Conservation (phyloP, 2,113 vertebrate species). For the Dicaeum eximium region DNA sequence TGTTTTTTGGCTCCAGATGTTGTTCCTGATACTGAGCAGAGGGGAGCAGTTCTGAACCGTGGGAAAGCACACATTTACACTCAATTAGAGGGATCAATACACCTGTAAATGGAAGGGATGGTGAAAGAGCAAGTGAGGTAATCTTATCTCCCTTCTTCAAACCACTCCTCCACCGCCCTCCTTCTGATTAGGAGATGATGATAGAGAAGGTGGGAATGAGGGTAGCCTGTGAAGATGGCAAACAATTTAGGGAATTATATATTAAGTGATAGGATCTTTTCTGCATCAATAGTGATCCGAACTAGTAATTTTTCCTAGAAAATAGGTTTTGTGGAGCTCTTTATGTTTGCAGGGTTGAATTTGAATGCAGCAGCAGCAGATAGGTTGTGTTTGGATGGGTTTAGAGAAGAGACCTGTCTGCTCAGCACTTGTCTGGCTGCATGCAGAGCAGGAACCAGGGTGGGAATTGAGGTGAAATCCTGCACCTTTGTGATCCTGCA, state of each 20-base stretch:
- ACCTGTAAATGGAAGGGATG: neutral
- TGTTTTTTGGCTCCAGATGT: neutral
- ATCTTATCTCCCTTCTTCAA: neutral
- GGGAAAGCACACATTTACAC: neutral
- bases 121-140: neutral
- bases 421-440: neutral
- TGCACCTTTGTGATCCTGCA: neutral
- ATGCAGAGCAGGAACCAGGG: neutral
- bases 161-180: rapidly evolving
- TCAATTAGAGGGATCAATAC: neutral
- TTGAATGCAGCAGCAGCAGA: neutral
- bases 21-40: neutral
- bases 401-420: neutral
- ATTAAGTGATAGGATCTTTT: neutral
- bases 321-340: neutral
- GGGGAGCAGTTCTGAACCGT: neutral
- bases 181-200: neutral
- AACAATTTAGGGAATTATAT: neutral
- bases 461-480: neutral
- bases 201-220: neutral
- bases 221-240: neutral
- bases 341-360: neutral
- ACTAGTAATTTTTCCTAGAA: neutral
- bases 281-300: neutral
- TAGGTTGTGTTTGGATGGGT: neutral